Evolutionary conservation across 2,113 vertebrate genomes (phyloP), one percentile per base, ranked within the genome.

Genomic region (Phalacrocorax carbo): DNA sequence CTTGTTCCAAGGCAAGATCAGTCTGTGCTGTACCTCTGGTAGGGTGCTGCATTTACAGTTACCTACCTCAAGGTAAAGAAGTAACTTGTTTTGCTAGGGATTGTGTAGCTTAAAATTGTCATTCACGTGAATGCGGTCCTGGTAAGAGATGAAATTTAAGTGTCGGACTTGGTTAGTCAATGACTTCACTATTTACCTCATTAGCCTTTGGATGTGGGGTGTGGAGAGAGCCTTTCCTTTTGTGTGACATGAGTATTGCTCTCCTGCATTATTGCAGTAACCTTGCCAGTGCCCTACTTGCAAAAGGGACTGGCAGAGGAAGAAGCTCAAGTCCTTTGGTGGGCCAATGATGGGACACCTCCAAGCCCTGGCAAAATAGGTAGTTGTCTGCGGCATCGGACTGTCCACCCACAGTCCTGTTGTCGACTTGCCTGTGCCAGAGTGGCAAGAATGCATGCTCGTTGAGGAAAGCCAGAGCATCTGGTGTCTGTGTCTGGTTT

Each of bases 31-130:
- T 91, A 51, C 48, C 55, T 90, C 68, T 70, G 72, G 42, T 88
- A 90, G 60, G 49, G 64, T 93, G 66, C 68, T 95, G 55, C 51
- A 38, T 69, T 77, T 86, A 83, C 87, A 83, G 88, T 90, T 97
- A 71, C 22, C 70, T 94, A 91, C 82, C 85, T 88, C 55, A 58
- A 95, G 79, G 62, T 73, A 85, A 89, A 95, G 78, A 60, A 93
- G 46, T 69, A 69, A 61, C 61, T 82, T 95, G 82, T 92, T 91
- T 95, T 94, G 55, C 76, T 77, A 87, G 34, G 69, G 88, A 96
- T 97, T 94, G 64, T 4, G 1, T 88, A 69, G 86, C 34, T 82
- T 85, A 6, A 85, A 93, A 95, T 90, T 52, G 62, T 88, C 61
- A 80, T 84, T 94, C 51, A 25, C 0, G 0, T 94, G 91, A 92